These are phyloP conservation scores for Pangasius djambal DNA, from an alignment of 2,797 vertebrate genomes.

Conservation along the genomic window DNA sequence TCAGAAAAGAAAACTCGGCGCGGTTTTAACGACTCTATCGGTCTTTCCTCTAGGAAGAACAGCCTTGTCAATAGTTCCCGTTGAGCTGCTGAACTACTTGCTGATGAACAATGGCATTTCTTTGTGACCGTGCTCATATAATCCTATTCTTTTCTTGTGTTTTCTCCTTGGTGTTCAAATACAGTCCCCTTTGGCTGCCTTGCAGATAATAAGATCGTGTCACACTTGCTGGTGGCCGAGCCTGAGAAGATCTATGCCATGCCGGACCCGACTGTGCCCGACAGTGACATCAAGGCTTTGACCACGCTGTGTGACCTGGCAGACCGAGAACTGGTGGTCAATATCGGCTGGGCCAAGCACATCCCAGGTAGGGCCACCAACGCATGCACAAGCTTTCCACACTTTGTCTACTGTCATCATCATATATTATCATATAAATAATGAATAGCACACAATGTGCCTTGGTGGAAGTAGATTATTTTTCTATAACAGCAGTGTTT, in stretches of 20 bases:
- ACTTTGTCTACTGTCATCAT: background rate
- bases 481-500: background rate
- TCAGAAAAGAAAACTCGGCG: slow-evolving; percentile 30
- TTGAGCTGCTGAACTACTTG: slow-evolving; percentile 57
- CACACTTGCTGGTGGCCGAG: slow-evolving; percentile 98
- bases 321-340: slow-evolving; percentile 95
- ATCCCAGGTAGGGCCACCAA: slow-evolving; percentile 87
- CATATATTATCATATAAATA: background rate
- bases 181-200: slow-evolving; percentile 88
- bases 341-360: slow-evolving; percentile 99
- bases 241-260: slow-evolving; percentile 99
- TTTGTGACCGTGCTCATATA: slow-evolving; percentile 70
- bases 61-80: slow-evolving; percentile 41
- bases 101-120: slow-evolving; percentile 48
- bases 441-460: background rate
- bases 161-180: slow-evolving; percentile 80
- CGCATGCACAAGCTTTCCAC: background rate
- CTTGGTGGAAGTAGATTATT: background rate
- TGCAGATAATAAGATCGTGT: slow-evolving; percentile 99
- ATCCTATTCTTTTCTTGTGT: slow-evolving; percentile 76
- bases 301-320: slow-evolving; percentile 98
- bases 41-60: slow-evolving; percentile 19
- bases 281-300: slow-evolving; percentile 98
- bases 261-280: slow-evolving; percentile 96
- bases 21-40: slow-evolving; percentile 38